Conservation (phyloP, 1,140 invertebrate genomes). For the Cardiocondyla obscurior region DNA sequence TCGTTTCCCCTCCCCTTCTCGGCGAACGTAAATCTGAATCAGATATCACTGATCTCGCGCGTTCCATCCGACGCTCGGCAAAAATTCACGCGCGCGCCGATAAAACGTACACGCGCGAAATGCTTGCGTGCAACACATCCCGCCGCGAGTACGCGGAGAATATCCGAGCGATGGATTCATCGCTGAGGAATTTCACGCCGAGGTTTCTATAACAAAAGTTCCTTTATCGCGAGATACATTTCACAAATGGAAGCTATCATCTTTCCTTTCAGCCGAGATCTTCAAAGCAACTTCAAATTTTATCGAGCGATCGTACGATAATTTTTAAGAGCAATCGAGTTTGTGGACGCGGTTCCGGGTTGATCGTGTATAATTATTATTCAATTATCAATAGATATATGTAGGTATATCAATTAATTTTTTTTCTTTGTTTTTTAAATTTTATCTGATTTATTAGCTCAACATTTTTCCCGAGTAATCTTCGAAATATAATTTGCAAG, state of each 20-base stretch:
- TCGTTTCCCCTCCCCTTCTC: not conserved
- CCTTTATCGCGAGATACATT: not conserved
- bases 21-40: slow-evolving; percentile 54
- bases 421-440: no score
- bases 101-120: not conserved
- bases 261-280: not conserved
- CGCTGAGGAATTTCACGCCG: not conserved
- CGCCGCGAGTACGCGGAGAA: not conserved
- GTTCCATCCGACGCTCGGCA: slow-evolving; percentile 22
- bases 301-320: not conserved
- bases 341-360: not conserved
- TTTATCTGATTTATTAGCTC: no score
- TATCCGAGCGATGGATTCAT: not conserved
- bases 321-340: not conserved
- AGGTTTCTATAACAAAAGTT: not conserved
- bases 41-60: slow-evolving; percentile 41
- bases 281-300: not conserved
- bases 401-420: no score
- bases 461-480: no score
- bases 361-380: not conserved
- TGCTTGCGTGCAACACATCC: not conserved
- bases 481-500: not conserved
- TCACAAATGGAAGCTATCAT: not conserved
- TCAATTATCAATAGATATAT: no score
- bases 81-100: slow-evolving; percentile 16